phyloP scores from a whole-genome alignment of 1,140 invertebrate genomes.

The Drosophila kanapiae region DNA sequence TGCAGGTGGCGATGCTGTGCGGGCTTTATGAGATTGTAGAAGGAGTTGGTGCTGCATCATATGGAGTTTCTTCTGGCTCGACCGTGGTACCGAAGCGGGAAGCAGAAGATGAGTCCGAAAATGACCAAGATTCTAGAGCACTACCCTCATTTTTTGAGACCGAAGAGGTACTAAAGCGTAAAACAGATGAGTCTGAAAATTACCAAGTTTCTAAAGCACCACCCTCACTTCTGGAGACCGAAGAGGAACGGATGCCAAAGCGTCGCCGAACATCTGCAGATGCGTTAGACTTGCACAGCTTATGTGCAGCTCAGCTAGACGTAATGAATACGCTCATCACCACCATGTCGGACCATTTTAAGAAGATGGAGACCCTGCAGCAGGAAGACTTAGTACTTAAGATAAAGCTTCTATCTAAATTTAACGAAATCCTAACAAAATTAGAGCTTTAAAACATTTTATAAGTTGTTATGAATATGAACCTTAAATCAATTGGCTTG shows the following conservation, averaged over 20 bases:
- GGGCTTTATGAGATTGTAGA: neutral
- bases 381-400: neutral
- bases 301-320: neutral
- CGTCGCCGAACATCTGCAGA: neutral
- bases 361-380: neutral
- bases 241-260: neutral
- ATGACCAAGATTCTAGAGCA: neutral
- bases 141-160: neutral
- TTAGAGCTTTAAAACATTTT: neutral
- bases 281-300: neutral
- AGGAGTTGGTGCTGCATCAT: neutral
- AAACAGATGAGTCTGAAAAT: neutral
- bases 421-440: neutral
- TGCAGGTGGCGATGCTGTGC: neutral
- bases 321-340: neutral
- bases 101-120: neutral
- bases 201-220: neutral
- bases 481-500: no score
- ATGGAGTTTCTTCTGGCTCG: neutral
- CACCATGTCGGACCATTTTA: neutral
- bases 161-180: neutral
- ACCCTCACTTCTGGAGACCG: neutral
- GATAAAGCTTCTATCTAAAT: neutral
- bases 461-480: no score
- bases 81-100: neutral